Conservation (phyloP, 2,888 invertebrate species). For the Himalopsyche japonica region DNA sequence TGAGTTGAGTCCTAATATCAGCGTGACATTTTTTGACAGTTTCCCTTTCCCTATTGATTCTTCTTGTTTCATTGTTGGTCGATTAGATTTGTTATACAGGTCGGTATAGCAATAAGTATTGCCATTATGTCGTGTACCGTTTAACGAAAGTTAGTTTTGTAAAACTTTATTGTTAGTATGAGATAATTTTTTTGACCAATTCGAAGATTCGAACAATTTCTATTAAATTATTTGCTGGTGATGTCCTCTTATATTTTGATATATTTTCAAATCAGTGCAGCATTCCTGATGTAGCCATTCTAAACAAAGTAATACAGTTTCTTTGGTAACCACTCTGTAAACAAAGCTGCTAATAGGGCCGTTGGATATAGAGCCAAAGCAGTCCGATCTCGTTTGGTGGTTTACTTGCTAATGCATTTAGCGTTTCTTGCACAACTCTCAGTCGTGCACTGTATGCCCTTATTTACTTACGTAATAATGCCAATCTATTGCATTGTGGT, state of each 20-base stretch:
- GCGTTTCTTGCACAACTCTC: slow-evolving; percentile 13
- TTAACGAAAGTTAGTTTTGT: too few species aligned
- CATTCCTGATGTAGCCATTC: not conserved
- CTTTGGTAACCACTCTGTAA: not conserved
- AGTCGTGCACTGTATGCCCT: slow-evolving; percentile 11
- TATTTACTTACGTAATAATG: not conserved
- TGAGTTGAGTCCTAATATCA: not conserved
- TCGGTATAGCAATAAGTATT: too few species aligned
- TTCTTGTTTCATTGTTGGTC: too few species aligned
- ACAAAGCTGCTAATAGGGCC: slow-evolving; percentile 19
- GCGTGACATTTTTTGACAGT: not conserved
- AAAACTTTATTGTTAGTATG: too few species aligned
- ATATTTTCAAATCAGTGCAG: not conserved
- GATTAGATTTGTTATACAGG: too few species aligned
- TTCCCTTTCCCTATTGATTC: not conserved
- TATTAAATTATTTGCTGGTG: too few species aligned
- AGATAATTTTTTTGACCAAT: too few species aligned
- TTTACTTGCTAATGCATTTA: slow-evolving; percentile 5
- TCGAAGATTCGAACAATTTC: too few species aligned
- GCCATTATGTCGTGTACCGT: too few species aligned
- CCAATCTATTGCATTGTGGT: not conserved
- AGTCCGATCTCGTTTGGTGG: slow-evolving; percentile 4
- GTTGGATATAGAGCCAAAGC: not conserved
- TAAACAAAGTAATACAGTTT: not conserved
- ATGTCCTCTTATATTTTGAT: too few species aligned